Evolutionary conservation across 2,113 vertebrate genomes (phyloP), one percentile per base, ranked within the genome.

Genomic region (Entosphenus tridentatus): DNA sequence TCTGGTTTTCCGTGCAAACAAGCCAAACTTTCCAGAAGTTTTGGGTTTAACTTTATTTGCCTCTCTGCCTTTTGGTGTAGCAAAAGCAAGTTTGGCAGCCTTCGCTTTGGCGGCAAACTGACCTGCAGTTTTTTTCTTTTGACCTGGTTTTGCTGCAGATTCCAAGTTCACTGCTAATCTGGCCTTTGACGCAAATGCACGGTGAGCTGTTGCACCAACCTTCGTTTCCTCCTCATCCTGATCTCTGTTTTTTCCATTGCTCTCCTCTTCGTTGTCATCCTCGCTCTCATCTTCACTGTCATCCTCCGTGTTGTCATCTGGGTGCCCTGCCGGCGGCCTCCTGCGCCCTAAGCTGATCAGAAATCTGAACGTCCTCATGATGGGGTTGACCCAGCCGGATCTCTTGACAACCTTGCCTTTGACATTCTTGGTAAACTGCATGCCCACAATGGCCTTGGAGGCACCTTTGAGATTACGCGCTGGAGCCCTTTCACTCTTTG

Each of bases 351-450:
- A 74, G 76, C 55, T 67, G 56, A 55, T 75, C 81, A 9, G 83
- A 80, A 0, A 72, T 77, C 69, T 76, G 82, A 68, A 76, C 74
- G 57, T 72, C 65, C 62, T 78, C 79, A 57, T 70, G 55, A 11
- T 55, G 55, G 11, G 74, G 78, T 72, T 85, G 83, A 59, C 80
- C 76, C 13, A 81, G 75, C 69, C 87, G 85, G 0, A 73, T 57
- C 2, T 86, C 85, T 1, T 83, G 84, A 18, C 77, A 80, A 55
- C 88, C 84, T 69, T 87, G 39, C 39, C 39, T 39, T 39, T 39
- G 39, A 39, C 39, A 39, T 39, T 39, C 39, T 39, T 39, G 39
- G 39, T 39, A 5, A 39, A 39, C 39, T 39, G 39, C 39, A 39
- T 39, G 39, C 39, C 39, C 39, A 39, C 39, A 39, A 39, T 39